phyloP scores from a whole-genome alignment of 2,797 vertebrate species.

The Loriculus beryllinus region DNA sequence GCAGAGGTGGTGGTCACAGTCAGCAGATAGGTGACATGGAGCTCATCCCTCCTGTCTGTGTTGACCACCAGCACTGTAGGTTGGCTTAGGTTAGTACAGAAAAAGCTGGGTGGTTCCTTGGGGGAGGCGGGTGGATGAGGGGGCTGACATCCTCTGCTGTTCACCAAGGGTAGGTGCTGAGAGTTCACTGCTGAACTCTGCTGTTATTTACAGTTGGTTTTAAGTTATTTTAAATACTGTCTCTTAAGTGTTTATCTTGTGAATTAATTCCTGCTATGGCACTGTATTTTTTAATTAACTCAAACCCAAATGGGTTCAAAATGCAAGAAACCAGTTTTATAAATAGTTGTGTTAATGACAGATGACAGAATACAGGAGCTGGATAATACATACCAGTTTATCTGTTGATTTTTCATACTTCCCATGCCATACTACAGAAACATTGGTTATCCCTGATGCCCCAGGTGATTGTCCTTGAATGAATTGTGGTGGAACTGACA shows the following conservation, averaged over 20 bases:
- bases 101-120: neutral
- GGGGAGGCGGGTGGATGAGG: neutral
- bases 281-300: neutral
- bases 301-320: neutral
- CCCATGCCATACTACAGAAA: neutral
- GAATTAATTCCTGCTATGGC: neutral
- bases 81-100: neutral
- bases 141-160: neutral
- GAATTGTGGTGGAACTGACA: neutral
- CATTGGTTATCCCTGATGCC: neutral
- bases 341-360: neutral
- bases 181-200: neutral
- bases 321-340: neutral
- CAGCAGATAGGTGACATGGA: accelerated
- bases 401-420: neutral
- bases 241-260: neutral
- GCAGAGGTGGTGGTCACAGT: neutral
- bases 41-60: accelerated
- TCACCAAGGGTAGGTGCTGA: neutral
- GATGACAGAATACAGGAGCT: neutral
- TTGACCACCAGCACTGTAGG: neutral
- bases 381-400: neutral
- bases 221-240: neutral
- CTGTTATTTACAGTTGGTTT: neutral
- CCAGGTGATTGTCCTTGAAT: neutral